Evolutionary conservation across 1,140 invertebrate species (phyloP), one percentile per base, ranked within the genome.

Genomic region (Belonocnema kinseyi): DNA sequence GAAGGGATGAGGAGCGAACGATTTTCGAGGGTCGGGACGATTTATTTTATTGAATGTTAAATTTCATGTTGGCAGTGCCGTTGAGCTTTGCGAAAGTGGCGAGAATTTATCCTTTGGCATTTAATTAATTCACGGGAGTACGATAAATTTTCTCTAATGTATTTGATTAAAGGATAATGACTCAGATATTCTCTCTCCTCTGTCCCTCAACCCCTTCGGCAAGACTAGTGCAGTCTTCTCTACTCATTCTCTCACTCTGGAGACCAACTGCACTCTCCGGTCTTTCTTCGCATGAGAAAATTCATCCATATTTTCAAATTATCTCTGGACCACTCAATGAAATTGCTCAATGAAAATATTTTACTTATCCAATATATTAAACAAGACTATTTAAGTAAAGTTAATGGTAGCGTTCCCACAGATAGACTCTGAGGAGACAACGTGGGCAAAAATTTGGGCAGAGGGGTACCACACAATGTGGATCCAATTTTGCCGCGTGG

Each of bases 161-260:
- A 90, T 91, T 91, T 91, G 90, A 90, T 90, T 90, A 90, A 90
- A 90, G 89, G 90, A 91, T 90, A 91, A 91, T 91, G 88, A 89
- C 86, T 86, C 83, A 80, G 85, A 85, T 72, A 77, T 79, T 80
- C 66, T 78, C 79, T 80, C 73, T 75, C 53, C 71, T 79, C 78
- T 58, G 72, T 75, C 75, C 6, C 75, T 56, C 71, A 54, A 33
- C 71, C 53, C 77, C 80, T 66, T 80, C 75, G 75, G 74, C 54
- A n/a, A 21, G 76, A 66, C 76, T 75, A 40, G 53, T 26, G 53
- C 81, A 54, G 52, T 77, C 12, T 81, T 73, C 56, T 77, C 76
- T 74, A 75, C 76, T 66, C 40, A 51, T 21, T 13, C 58, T 72
- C 53, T 76, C 70, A 26, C 70, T 76, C 75, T 73, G 73, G 58